Evolutionary conservation across 1,140 invertebrate genomes (phyloP).

Genomic region (Hylaeus volcanicus): DNA sequence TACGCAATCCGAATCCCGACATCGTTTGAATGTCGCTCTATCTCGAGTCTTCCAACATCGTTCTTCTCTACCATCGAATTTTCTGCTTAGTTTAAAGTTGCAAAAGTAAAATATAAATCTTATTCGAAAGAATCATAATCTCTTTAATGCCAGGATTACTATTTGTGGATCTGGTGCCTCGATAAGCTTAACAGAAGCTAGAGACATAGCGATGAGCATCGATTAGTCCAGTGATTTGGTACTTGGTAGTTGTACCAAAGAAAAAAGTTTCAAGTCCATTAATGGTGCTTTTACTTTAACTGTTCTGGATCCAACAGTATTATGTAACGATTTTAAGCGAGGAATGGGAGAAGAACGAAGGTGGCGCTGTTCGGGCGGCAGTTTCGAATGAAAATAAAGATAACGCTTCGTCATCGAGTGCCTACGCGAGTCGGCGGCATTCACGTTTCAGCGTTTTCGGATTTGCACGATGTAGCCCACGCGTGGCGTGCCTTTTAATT

Average conservation of each 20-base stretch:
- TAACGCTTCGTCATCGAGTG: constrained; percentile 48
- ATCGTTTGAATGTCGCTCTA: constrained; percentile 22
- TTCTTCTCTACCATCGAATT: not conserved
- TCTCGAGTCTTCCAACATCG: constrained; percentile 18
- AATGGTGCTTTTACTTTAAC: too few species aligned
- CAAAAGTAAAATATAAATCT: too few species aligned
- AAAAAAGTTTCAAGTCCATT: too few species aligned
- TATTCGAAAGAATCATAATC: too few species aligned
- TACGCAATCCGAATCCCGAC: not conserved
- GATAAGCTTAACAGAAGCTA: too few species aligned
- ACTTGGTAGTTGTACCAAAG: too few species aligned
- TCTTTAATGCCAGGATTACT: too few species aligned
- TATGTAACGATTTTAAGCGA: not conserved
- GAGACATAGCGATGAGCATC: too few species aligned
- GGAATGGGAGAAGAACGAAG: not conserved
- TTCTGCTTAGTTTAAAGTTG: too few species aligned
- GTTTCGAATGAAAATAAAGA: constrained; percentile 41
- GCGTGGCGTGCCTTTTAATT: constrained; percentile 42
- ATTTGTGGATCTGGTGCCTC: too few species aligned
- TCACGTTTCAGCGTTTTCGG: constrained; percentile 45
- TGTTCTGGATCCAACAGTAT: not conserved
- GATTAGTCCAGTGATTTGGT: too few species aligned
- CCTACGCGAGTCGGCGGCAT: constrained; percentile 36
- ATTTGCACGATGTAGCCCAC: constrained; percentile 46
- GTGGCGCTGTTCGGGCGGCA: not conserved